These are phyloP conservation scores for Rhynchophorus ferrugineus DNA, from an alignment of 1,140 invertebrate species.

Conservation along the genomic window DNA sequence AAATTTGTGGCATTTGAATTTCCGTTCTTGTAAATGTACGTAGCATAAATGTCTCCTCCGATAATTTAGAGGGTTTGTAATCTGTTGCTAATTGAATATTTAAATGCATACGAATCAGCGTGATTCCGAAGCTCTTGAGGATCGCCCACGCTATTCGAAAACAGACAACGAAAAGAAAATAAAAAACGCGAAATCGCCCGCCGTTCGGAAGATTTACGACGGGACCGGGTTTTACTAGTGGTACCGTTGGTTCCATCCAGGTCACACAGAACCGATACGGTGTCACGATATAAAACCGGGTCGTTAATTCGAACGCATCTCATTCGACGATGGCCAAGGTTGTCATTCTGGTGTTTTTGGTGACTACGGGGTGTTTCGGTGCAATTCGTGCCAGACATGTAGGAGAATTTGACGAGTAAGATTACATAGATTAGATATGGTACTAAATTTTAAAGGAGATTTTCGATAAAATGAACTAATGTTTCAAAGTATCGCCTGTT, in stretches of 20 bases:
- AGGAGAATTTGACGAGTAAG: not conserved
- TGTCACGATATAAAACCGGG: conserved; percentile 18
- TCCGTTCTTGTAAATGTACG: no score
- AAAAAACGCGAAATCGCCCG: conserved; percentile 7
- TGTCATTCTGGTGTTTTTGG: conserved; percentile 1
- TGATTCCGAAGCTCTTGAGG: no score
- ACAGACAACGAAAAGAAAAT: conserved; percentile 2
- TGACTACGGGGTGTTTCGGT: not conserved
- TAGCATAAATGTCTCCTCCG: no score
- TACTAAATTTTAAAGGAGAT: no score
- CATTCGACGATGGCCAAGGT: conserved; percentile 17
- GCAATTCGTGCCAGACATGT: not conserved
- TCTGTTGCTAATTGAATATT: no score
- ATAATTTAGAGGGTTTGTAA: no score
- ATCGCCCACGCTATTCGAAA: conserved; percentile 9
- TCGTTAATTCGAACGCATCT: not conserved
- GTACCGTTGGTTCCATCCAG: conserved; percentile 20
- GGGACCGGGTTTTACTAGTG: conserved; percentile 15
- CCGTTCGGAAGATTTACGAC: conserved; percentile 9
- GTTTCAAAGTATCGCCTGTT: no score
- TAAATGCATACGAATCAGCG: no score
- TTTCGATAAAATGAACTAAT: no score
- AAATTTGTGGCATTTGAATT: no score
- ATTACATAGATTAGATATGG: conserved; percentile 2
- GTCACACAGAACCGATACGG: conserved; percentile 6